Evolutionary conservation across 2,797 vertebrate species (phyloP).

Genomic region (Lacerta bilineata): DNA sequence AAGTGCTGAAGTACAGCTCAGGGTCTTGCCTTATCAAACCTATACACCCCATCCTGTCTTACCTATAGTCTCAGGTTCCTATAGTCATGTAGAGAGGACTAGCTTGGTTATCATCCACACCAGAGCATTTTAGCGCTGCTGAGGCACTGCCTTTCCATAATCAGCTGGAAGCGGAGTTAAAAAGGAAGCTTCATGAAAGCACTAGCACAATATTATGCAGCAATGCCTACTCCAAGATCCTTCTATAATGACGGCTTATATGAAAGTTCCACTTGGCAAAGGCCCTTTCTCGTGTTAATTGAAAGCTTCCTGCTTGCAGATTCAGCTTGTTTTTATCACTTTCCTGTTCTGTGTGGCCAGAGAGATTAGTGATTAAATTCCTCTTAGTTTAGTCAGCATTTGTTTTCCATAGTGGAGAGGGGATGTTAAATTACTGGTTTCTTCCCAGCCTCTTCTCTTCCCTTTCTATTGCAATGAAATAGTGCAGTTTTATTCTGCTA

Average conservation of each 20-base stretch:
- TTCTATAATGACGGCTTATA: not conserved
- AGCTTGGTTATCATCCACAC: not conserved
- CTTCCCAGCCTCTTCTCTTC: not conserved
- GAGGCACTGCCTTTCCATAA: not conserved
- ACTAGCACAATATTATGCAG: not conserved
- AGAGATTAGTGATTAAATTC: not conserved
- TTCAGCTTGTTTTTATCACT: not conserved
- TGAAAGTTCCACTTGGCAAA: not conserved
- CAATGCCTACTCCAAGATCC: too few species aligned
- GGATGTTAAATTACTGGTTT: slow-evolving; percentile 1
- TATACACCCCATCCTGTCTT: too few species aligned
- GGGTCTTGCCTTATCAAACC: not conserved
- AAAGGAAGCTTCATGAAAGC: not conserved
- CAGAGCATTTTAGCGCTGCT: not conserved
- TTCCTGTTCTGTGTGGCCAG: not conserved
- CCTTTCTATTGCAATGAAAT: slow-evolving; percentile 13
- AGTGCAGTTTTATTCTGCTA: not conserved
- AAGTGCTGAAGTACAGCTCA: not conserved
- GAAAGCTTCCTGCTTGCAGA: slow-evolving; percentile 12
- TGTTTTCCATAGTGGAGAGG: not conserved
- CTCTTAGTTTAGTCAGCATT: not conserved
- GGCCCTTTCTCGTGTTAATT: not conserved
- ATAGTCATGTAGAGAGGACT: not conserved
- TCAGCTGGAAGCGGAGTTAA: not conserved
- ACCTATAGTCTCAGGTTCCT: not conserved